These are phyloP conservation scores for Myiozetetes cayanensis DNA, from an alignment of 2,113 vertebrate genomes.

Conservation along the genomic window DNA sequence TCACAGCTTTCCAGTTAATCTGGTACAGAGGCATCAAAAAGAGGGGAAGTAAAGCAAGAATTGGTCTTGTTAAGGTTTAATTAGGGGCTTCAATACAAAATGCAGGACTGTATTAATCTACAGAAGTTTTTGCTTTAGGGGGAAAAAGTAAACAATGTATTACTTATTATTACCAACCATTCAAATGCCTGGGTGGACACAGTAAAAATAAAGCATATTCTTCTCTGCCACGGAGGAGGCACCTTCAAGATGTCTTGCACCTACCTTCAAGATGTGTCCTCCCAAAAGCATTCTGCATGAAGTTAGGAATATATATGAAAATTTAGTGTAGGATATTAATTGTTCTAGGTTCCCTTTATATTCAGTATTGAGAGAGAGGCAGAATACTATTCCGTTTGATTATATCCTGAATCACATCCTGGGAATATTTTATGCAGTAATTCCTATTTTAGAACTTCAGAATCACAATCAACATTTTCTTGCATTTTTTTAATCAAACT, in stretches of 20 bases:
- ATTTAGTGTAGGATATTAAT: not conserved
- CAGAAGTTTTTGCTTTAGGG: not conserved
- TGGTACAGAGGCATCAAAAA: slow-evolving; percentile 41
- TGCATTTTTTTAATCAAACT: not conserved
- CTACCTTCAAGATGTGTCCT: not conserved
- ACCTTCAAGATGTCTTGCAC: not conserved
- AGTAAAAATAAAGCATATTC: not conserved
- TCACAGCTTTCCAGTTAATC: slow-evolving; percentile 24
- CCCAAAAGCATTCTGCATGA: not conserved
- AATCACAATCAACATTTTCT: not conserved
- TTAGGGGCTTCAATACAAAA: not conserved
- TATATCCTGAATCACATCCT: not conserved
- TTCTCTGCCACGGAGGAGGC: not conserved
- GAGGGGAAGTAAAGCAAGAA: slow-evolving; percentile 56
- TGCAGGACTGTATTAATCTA: not conserved
- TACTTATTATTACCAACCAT: not conserved
- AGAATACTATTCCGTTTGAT: not conserved
- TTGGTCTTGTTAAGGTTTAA: not conserved
- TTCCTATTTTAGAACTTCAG: not conserved
- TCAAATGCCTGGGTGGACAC: not conserved
- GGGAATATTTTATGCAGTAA: not conserved
- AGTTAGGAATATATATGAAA: not conserved
- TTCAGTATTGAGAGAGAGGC: not conserved
- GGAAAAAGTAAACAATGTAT: not conserved
- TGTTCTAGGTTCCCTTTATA: not conserved